Percentiles rank a stretch among this genome's conserved stretches.
Evolutionary conservation across 1,140 invertebrate genomes (phyloP).

Genomic region (Melitaea cinxia): DNA sequence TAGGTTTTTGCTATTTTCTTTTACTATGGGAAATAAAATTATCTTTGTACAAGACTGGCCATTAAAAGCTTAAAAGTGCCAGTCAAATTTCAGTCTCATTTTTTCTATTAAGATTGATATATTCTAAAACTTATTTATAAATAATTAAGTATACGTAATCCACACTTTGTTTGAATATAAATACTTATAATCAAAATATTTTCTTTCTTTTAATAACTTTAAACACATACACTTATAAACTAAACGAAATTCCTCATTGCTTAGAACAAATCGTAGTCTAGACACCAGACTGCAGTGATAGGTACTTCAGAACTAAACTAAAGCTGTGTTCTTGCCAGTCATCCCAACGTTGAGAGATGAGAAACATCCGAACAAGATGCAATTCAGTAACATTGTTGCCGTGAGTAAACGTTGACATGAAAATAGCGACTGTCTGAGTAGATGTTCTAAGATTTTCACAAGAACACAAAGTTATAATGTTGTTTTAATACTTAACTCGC

Average conservation of each 20-base stretch:
- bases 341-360: neutral
- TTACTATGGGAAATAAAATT: too few species aligned
- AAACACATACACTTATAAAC: neutral
- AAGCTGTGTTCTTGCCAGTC: neutral
- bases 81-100: too few species aligned
- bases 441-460: neutral
- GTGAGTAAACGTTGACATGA: neutral
- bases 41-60: too few species aligned
- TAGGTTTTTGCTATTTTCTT: too few species aligned
- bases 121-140: too few species aligned
- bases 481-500: neutral
- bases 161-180: too few species aligned
- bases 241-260: neutral
- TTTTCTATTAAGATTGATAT: too few species aligned
- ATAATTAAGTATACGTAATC: too few species aligned
- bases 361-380: constrained; percentile 2
- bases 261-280: neutral
- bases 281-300: neutral
- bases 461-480: neutral
- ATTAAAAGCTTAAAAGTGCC: too few species aligned
- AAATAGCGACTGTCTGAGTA: neutral
- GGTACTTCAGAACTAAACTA: neutral
- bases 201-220: too few species aligned
- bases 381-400: neutral
- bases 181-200: too few species aligned